phyloP scores from a whole-genome alignment of 53 echinoderm and acorn worm genomes.

The Paracentrotus lividus region DNA sequence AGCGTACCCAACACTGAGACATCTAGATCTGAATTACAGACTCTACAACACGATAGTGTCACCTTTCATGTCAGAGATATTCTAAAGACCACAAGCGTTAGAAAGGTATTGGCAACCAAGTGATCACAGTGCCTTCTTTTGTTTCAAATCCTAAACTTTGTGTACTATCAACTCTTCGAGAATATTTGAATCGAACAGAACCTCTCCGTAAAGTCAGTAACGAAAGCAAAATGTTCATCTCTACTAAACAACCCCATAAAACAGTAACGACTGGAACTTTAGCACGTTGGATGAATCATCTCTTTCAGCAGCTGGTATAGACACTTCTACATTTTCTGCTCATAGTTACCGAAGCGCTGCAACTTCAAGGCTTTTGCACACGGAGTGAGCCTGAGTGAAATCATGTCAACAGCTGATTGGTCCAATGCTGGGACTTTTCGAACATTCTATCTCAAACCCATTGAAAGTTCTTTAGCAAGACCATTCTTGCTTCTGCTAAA shows the following conservation, averaged over 20 bases:
- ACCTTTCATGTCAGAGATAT: no score
- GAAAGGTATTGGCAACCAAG: not conserved
- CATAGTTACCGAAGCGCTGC: not conserved
- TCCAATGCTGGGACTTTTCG: not conserved
- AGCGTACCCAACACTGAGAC: no score
- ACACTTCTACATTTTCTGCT: not conserved
- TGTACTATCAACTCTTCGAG: not conserved
- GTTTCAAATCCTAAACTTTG: not conserved
- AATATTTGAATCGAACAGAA: not conserved
- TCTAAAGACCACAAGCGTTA: not conserved
- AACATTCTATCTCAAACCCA: not conserved
- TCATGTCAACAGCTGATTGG: not conserved
- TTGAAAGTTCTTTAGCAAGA: not conserved
- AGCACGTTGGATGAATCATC: not conserved
- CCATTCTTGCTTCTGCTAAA: no score
- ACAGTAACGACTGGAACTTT: not conserved
- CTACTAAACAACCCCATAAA: not conserved
- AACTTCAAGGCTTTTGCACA: not conserved
- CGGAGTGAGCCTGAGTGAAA: slow-evolving; percentile 5
- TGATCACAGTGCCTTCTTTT: not conserved
- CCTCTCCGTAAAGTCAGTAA: not conserved
- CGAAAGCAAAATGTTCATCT: not conserved
- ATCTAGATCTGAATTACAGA: no score
- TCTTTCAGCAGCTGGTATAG: not conserved
- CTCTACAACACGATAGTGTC: no score